Base-by-base conservation (phyloP, 2,113 vertebrate species). In the Brachyhypopomus gauderio region DNA sequence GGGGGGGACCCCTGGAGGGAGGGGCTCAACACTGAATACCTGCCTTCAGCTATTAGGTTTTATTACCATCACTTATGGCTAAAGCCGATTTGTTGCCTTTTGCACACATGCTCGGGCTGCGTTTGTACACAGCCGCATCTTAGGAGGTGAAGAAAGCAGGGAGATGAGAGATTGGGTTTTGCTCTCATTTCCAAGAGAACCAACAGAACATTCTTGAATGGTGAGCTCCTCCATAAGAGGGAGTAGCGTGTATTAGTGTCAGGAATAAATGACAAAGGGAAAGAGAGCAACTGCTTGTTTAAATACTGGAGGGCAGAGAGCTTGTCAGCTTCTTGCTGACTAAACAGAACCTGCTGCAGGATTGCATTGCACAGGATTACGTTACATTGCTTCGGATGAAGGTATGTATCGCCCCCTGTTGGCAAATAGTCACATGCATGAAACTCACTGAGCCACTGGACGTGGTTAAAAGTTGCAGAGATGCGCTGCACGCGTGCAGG, bases 341-440 rank as follows among this genome's bases (percentile, higher is more conserved):
- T 83, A 77, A 78, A 79, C 48, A 74, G 63, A 78, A 83, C 22
- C 52, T 48, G 63, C 48, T 27, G 17, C 34, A 36, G 67, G 52
- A 70, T 55, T 70, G 19, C 62, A 81, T 81, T 81, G 71, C 71
- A 58, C 16, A 52, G 23, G 62, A 80, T 72, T 79, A 27, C 22
- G 14, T 79, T 71, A 38, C 66, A 86, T 38, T 38, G 59, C 48
- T 66, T n/a, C 23, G 78, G 22, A 62, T 78, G 56, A 85, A 85
- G 85, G 79, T 56, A 74, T 45, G 25, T 86, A 88, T 87, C 84
- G 88, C 87, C 88, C 79, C 86, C 84, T 91, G 83, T 88, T 90
- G 88, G 89, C 77, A 75, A 78, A 73, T 75, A 81, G 81, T 73
- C 64, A 79, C 38, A 66, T 66, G 55, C 64, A 78, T 83, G 72